Evolutionary conservation across 1,140 invertebrate genomes (phyloP).

Genomic region (Onthophagus taurus): DNA sequence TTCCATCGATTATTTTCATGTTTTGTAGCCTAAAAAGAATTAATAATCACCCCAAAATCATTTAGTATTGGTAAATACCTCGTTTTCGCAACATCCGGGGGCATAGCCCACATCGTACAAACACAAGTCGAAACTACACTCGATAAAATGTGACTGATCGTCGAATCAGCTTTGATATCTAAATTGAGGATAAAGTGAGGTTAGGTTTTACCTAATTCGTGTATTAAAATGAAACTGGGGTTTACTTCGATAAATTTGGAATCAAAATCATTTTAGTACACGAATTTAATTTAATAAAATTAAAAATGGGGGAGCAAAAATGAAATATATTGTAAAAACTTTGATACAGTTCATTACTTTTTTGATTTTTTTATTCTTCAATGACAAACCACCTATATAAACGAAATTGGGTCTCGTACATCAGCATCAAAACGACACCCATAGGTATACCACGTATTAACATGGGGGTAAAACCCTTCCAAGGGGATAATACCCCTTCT

Average conservation of each 20-base stretch:
- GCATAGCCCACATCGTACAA: constrained; percentile 92
- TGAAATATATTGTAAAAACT: background rate
- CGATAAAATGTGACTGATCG: constrained; percentile 73
- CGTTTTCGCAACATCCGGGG: constrained; percentile 95
- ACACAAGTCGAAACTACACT: constrained; percentile 94
- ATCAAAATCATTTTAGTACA: too few species aligned
- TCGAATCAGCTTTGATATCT: constrained; percentile 11
- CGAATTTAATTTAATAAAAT: too few species aligned
- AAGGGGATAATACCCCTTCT: constrained; percentile 62
- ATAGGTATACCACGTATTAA: constrained; percentile 58
- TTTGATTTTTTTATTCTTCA: constrained; percentile 7
- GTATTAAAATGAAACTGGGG: too few species aligned
- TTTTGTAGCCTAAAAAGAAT: constrained; percentile 78
- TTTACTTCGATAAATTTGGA: too few species aligned
- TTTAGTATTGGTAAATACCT: constrained; percentile 45
- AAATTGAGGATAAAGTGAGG: too few species aligned
- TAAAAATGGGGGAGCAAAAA: too few species aligned
- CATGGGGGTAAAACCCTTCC: constrained; percentile 75
- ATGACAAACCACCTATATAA: constrained; percentile 1
- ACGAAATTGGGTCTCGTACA: constrained; percentile 10
- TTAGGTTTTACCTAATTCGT: too few species aligned
- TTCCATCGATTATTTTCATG: constrained; percentile 64
- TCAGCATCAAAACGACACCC: constrained; percentile 6
- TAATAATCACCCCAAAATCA: background rate
- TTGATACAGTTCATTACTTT: too few species aligned